A percentile compares a stretch with the other conserved stretches of the same genome.
phyloP scores from a whole-genome alignment of 2,888 invertebrate genomes.

The Pandemis corylana region DNA sequence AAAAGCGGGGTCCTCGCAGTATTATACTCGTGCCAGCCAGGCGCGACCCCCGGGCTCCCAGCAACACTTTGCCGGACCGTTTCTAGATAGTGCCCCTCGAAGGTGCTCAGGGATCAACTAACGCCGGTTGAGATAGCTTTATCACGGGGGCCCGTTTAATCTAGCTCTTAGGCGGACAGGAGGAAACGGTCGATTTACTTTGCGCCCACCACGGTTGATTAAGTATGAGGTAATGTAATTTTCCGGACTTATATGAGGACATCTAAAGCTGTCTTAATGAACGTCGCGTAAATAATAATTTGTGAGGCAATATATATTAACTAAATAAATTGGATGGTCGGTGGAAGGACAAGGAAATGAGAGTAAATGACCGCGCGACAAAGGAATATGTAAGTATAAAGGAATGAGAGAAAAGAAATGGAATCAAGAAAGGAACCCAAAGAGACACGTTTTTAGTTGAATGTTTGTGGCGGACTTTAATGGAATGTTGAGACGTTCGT shows the following conservation, averaged over 20 bases:
- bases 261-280: slow-evolving; percentile 60
- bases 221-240: slow-evolving; percentile 72
- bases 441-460: not conserved
- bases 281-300: slow-evolving; percentile 58
- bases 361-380: slow-evolving; percentile 8
- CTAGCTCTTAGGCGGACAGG: slow-evolving; percentile 77
- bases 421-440: not conserved
- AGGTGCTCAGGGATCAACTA: slow-evolving; percentile 53
- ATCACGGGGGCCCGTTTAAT: slow-evolving; percentile 77
- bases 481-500: not conserved
- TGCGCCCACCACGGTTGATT: slow-evolving; percentile 67
- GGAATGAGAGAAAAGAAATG: slow-evolving; percentile 1
- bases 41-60: slow-evolving; percentile 53
- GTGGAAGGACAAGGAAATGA: not conserved
- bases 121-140: slow-evolving; percentile 65
- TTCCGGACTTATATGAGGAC: slow-evolving; percentile 61
- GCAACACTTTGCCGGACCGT: slow-evolving; percentile 44
- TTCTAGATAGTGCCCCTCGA: slow-evolving; percentile 40
- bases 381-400: slow-evolving; percentile 11
- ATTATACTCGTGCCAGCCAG: slow-evolving; percentile 67
- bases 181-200: slow-evolving; percentile 61
- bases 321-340: slow-evolving; percentile 26
- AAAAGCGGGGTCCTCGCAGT: slow-evolving; percentile 71
- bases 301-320: slow-evolving; percentile 42
- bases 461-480: not conserved